Percentiles rank a stretch among this genome's conserved stretches.
Evolutionary conservation across 2,113 vertebrate species (phyloP).

Genomic region (Saimiri boliviensis): DNA sequence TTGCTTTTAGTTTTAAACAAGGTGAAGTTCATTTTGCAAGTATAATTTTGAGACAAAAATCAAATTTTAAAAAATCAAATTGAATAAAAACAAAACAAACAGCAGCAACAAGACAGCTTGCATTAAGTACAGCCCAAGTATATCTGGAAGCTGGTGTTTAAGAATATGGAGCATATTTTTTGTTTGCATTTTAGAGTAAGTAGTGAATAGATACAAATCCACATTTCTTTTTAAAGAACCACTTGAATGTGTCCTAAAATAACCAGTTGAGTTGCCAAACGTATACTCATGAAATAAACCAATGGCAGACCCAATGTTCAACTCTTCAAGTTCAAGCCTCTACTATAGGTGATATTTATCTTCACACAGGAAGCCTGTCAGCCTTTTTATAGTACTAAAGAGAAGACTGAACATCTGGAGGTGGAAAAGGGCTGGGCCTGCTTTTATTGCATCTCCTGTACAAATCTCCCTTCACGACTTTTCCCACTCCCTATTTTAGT

Average conservation of each 20-base stretch:
- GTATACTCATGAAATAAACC: neutral
- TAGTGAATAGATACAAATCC: neutral
- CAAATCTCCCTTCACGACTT: neutral
- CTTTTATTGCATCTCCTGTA: neutral
- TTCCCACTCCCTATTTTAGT: neutral
- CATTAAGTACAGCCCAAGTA: neutral
- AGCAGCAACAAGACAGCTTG: neutral
- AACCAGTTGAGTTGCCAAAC: neutral
- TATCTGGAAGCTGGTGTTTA: neutral
- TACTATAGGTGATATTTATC: neutral
- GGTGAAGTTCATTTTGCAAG: conserved; percentile 3
- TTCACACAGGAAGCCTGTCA: neutral
- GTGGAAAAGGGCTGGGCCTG: neutral
- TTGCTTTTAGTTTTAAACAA: neutral
- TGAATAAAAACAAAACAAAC: neutral
- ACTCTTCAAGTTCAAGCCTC: neutral
- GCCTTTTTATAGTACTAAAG: neutral
- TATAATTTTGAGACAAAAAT: neutral
- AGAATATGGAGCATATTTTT: neutral
- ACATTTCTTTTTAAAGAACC: neutral
- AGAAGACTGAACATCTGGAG: neutral
- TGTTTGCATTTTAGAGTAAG: neutral
- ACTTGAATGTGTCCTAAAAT: neutral
- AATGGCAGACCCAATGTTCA: neutral
- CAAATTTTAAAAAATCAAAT: neutral